A percentile compares a stretch with the other conserved stretches of the same genome.
Evolutionary conservation across 2,888 invertebrate genomes (phyloP).

Genomic region (Hoplodrina ambigua): DNA sequence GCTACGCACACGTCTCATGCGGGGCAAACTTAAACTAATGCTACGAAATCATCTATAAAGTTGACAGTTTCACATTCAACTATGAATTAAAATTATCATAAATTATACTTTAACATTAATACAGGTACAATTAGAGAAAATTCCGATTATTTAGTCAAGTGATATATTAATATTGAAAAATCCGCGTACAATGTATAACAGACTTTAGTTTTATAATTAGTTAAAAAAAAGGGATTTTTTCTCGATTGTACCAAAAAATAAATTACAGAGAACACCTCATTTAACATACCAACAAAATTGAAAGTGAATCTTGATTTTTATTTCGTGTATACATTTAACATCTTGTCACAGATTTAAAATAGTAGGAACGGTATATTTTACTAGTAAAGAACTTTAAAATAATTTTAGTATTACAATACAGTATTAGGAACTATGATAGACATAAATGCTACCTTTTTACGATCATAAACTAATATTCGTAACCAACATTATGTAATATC

Average conservation of each 20-base stretch:
- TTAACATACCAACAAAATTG: constrained; percentile 71
- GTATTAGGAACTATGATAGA: constrained; percentile 91
- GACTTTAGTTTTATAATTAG: constrained; percentile 51
- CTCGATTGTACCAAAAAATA: constrained; percentile 68
- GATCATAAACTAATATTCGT: constrained; percentile 86
- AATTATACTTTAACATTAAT: constrained; percentile 61
- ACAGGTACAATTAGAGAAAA: constrained; percentile 60
- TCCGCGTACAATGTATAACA: constrained; percentile 52
- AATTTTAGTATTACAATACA: constrained; percentile 89
- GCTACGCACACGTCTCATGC: constrained; percentile 81
- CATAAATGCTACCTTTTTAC: constrained; percentile 87
- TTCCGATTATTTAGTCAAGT: constrained; percentile 42
- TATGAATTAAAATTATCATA: constrained; percentile 54
- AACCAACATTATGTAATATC: constrained; percentile 81
- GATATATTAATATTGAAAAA: constrained; percentile 36
- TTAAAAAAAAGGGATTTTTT: constrained; percentile 53
- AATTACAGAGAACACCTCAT: constrained; percentile 68
- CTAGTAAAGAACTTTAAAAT: constrained; percentile 90
- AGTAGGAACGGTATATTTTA: constrained; percentile 90
- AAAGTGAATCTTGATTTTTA: constrained; percentile 70
- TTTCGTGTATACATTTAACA: constrained; percentile 78
- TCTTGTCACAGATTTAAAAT: constrained; percentile 86
- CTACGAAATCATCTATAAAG: constrained; percentile 73
- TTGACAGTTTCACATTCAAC: constrained; percentile 64
- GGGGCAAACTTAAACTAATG: constrained; percentile 73